Base-by-base conservation (phyloP, 2,113 vertebrate genomes). In the Parotia lawesii region DNA sequence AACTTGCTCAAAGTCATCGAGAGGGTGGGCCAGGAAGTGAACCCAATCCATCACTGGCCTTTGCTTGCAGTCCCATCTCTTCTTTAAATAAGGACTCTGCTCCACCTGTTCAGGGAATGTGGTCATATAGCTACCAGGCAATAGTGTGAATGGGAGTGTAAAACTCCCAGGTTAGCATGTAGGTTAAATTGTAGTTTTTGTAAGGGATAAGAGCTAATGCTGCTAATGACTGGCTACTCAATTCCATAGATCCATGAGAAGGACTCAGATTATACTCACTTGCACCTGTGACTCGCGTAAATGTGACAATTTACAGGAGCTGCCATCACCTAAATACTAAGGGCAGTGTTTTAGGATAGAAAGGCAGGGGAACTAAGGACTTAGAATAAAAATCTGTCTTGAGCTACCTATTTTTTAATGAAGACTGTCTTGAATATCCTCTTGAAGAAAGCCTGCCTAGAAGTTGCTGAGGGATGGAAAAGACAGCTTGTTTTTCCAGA, bases 21-120 rank as follows among this genome's bases (percentile, higher is more conserved):
- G 61, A 70, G 38, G 66, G 66, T 92, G 94, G 74, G 62, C 37
- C 83, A 94, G 93, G 91, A 94, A 92, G 45, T 89, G 31, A 94
- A 93, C 61, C 28, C 28, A 93, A 90, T 91, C 79, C 79, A 45
- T 91, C 76, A 90, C 1, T 9, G 71, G 28, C 65, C 37, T 48
- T 89, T 50, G 27, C 50, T 85, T 79, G 48, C 85, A 95, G 58
- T 91, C 37, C 82, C 82, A 45, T 90, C 75, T 91, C 82, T 80
- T 90, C 74, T 81, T 79, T 72, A 38, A 35, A 3, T 51, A 56
- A 74, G 57, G 31, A 28, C 50, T 69, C 76, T 51, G 54, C 51
- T 90, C 62, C 50, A 69, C 47, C 64, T 71, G 19, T 67, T 37
- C 48, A 71, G 78, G 45, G 40, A 93, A 47, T 83, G 71, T 8